Percentiles rank a stretch among this genome's conserved stretches.
Conservation (phyloP, 2,888 invertebrate genomes). For the Coenonympha arcania region DNA sequence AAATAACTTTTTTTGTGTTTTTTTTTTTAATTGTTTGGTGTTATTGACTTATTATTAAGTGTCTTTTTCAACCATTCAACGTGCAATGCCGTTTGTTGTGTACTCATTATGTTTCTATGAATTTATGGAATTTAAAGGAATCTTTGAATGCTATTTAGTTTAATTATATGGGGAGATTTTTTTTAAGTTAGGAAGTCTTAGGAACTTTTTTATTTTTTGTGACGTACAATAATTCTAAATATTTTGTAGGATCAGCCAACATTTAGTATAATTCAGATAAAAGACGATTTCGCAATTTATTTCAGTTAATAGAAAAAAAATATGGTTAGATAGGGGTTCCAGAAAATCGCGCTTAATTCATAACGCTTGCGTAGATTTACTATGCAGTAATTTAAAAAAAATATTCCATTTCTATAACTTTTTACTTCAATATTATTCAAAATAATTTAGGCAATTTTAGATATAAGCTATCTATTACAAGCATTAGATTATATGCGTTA, state of each 20-base stretch:
- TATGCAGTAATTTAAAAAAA: background rate
- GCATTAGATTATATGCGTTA: background rate
- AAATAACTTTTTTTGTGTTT: constrained; percentile 9
- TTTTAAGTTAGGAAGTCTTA: background rate
- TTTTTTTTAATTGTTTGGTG: constrained; percentile 17
- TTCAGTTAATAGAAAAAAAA: no score
- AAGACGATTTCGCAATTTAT: no score
- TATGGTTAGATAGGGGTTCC: background rate
- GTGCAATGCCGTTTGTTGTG: constrained; percentile 19
- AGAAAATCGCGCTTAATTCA: constrained; percentile 9
- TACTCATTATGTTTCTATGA: background rate
- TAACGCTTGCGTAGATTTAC: constrained; percentile 19
- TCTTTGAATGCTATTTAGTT: no score
- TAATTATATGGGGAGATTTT: background rate
- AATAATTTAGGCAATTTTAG: background rate
- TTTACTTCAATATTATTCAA: background rate
- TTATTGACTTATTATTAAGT: constrained; percentile 2
- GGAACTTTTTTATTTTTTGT: no score
- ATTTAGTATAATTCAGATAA: no score
- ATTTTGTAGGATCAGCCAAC: no score
- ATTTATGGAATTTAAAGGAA: constrained; percentile 7
- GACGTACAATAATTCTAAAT: no score
- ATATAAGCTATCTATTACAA: background rate
- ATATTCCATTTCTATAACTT: background rate
- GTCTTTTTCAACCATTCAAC: constrained; percentile 15